Conservation (phyloP, 2,888 invertebrate genomes). For the Brenthis hecate region DNA sequence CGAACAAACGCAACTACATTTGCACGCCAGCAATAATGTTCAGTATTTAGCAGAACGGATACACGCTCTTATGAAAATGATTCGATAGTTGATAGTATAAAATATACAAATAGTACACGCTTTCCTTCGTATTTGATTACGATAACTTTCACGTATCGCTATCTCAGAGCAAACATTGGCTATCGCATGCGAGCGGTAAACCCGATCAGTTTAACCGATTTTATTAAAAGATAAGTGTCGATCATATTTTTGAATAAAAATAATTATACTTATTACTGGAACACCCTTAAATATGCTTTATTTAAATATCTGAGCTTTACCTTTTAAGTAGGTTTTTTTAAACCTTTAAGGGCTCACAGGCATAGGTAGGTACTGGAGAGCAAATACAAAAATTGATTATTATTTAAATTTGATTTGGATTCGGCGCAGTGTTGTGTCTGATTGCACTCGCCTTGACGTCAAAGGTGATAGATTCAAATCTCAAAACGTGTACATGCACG, state of each 20-base stretch:
- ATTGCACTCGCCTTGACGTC: too few relatives aligned
- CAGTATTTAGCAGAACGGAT: constrained; percentile 25
- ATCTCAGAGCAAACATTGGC: constrained; percentile 58
- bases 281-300: too few relatives aligned
- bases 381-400: too few relatives aligned
- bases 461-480: too few relatives aligned
- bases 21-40: neutral
- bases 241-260: neutral
- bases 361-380: too few relatives aligned
- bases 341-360: too few relatives aligned
- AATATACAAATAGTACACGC: constrained; percentile 40
- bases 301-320: neutral
- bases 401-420: too few relatives aligned
- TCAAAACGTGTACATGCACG: too few relatives aligned
- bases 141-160: constrained; percentile 73
- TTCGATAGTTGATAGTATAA: constrained; percentile 32
- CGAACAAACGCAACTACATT: too few relatives aligned
- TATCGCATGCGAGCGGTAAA: constrained; percentile 44
- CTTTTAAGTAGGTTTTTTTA: too few relatives aligned
- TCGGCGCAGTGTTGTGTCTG: too few relatives aligned
- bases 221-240: neutral
- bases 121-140: constrained; percentile 64
- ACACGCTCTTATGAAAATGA: constrained; percentile 33
- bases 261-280: neutral
- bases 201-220: constrained; percentile 20